These are phyloP conservation scores for Caenorhabditis sp. DNA, from an alignment of 2,888 invertebrate species.

Conservation along the genomic window DNA sequence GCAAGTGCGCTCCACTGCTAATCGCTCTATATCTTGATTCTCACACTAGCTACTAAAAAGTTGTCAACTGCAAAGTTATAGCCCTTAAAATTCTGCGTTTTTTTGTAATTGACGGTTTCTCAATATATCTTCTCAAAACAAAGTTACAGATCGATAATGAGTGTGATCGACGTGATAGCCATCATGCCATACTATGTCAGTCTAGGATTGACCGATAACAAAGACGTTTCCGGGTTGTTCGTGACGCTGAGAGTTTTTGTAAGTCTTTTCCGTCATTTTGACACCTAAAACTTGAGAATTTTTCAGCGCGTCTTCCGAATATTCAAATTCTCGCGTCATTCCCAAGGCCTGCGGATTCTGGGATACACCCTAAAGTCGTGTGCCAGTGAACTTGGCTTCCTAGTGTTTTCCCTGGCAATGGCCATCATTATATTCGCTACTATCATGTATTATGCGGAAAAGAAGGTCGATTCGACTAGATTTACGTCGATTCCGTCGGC, in stretches of 20 bases:
- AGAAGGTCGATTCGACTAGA: slow-evolving; percentile 92
- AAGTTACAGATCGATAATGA: slow-evolving; percentile 92
- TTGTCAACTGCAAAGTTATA: no score
- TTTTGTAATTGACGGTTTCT: no score
- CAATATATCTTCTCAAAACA: no score
- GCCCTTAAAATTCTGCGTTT: no score
- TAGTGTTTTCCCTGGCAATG: slow-evolving; percentile 99
- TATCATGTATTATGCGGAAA: slow-evolving; percentile 99
- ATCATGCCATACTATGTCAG: slow-evolving; percentile 99
- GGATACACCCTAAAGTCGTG: slow-evolving; percentile 94
- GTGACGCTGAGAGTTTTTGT: slow-evolving; percentile 96
- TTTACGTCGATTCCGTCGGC: slow-evolving; percentile 99
- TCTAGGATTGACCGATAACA: slow-evolving; percentile 88
- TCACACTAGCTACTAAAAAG: no score
- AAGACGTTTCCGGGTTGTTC: slow-evolving; percentile 93
- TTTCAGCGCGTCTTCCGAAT: slow-evolving; percentile 94
- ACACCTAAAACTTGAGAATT: not conserved
- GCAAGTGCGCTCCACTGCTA: no score
- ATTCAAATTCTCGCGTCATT: slow-evolving; percentile 99
- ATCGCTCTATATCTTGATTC: no score
- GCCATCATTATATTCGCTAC: slow-evolving; percentile 99
- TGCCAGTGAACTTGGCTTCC: slow-evolving; percentile 90
- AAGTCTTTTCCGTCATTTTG: slow-evolving; percentile 48
- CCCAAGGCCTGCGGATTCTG: slow-evolving; percentile 97
- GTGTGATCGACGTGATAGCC: slow-evolving; percentile 99